Base-by-base conservation (phyloP, 2,797 vertebrate species). In the Parauchenoglanis ngamensis region DNA sequence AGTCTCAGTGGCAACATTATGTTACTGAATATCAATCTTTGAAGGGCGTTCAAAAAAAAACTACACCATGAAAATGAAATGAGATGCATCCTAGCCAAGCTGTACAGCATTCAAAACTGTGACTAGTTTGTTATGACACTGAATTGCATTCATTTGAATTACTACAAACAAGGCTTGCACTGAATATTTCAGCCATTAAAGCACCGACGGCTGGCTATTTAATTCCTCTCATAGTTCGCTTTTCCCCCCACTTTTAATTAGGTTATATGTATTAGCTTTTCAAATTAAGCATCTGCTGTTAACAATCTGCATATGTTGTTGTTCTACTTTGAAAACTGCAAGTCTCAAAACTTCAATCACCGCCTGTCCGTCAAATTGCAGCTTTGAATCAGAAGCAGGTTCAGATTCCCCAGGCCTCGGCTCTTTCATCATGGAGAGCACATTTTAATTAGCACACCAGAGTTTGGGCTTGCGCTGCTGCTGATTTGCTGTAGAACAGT, bases 311-410 rank as follows among this genome's bases (percentile, higher is more conserved):
- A 93, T 92, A 91, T 93, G 92, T 92, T 93, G 92, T 93, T 94
- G 92, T 94, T 92, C 90, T 88, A 85, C 94, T 95, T 94, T 93
- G 91, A 94, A 94, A 92, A 90, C 87, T 88, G 91, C 91, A 84
- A 93, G 92, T 91, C 91, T 91, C 88, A 87, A 91, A 92, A 94
- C 94, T 95, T 95, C 94, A 94, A 93, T 95, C 94, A 95, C 91
- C 86, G 90, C 87, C 92, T 92, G 93, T 94, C 93, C 87, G 86
- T 93, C 92, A 92, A 93, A 94, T 93, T 90, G 93, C 91, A 86
- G 92, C 92, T 92, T 86, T 89, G 92, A 93, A 94, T 95, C 92
- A 94, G 94, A 95, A 94, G 92, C 94, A 93, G 92, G 93, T 94
- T 95, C 93, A 90, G 90, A 92, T 93, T 95, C 93, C 91, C 88